phyloP scores from a whole-genome alignment of 2,113 vertebrate species.

The Crotalus viridis region DNA sequence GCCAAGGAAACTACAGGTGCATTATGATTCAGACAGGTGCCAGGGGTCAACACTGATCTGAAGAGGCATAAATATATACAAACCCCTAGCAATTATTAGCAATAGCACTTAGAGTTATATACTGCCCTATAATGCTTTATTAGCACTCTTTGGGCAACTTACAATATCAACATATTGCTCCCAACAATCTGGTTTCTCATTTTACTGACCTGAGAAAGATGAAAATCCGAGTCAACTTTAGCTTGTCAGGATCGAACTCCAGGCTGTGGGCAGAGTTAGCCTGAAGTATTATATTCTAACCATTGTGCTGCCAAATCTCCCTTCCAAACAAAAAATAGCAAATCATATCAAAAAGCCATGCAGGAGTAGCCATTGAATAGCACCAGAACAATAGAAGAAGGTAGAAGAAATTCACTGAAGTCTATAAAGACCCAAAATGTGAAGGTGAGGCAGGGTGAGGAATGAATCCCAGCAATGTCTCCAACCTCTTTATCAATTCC shows the following conservation, averaged over 20 bases:
- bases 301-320: too few relatives aligned
- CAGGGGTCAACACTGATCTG: background rate
- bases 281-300: too few relatives aligned
- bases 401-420: background rate
- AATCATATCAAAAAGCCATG: background rate
- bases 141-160: too few relatives aligned
- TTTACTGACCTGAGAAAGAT: too few relatives aligned
- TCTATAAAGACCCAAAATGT: background rate
- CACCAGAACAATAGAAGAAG: background rate
- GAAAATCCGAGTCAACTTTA: too few relatives aligned
- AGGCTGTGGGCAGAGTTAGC: too few relatives aligned
- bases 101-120: background rate
- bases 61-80: background rate
- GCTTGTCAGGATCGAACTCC: too few relatives aligned
- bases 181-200: too few relatives aligned
- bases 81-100: background rate
- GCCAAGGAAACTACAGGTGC: background rate
- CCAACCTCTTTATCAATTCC: background rate
- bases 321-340: background rate
- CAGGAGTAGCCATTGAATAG: background rate
- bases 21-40: background rate
- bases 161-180: too few relatives aligned
- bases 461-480: background rate
- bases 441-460: background rate
- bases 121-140: background rate